Conservation (phyloP, 2,113 vertebrate species). For the Pogonocichla stellata region DNA sequence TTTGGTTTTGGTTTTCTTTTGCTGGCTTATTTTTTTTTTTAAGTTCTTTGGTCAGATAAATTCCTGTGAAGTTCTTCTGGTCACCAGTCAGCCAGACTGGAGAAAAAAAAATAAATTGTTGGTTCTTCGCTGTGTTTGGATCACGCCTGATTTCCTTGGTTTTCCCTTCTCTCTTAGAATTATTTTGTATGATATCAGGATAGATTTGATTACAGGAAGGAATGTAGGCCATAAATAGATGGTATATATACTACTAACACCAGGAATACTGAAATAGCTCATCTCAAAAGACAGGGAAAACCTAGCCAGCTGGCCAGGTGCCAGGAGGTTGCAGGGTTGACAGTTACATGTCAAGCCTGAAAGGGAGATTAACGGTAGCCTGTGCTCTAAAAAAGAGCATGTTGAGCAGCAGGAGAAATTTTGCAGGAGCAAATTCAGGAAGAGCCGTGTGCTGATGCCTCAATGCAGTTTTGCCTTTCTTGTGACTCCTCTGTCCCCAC, state of each 20-base stretch:
- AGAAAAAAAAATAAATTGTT: background rate
- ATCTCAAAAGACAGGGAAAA: background rate
- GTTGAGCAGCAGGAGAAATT: background rate
- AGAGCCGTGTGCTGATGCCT: background rate
- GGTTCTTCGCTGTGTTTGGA: background rate
- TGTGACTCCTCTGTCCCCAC: background rate
- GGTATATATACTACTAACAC: background rate
- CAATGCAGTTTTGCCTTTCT: background rate
- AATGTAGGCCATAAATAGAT: background rate
- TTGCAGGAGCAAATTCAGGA: background rate
- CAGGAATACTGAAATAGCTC: constrained; percentile 20
- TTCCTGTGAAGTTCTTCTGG: background rate
- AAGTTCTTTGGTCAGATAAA: background rate
- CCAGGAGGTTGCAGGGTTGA: background rate
- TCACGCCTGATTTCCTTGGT: background rate
- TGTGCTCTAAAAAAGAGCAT: background rate
- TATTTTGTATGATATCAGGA: background rate
- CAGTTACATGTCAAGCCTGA: background rate
- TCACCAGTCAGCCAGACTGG: background rate
- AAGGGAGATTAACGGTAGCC: background rate
- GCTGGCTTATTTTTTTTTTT: background rate
- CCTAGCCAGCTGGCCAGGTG: background rate
- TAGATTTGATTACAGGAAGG: background rate
- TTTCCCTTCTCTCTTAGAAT: background rate
- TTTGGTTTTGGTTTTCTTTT: background rate